Base-by-base conservation (phyloP, 2,797 vertebrate species). In the Coluber constrictor region DNA sequence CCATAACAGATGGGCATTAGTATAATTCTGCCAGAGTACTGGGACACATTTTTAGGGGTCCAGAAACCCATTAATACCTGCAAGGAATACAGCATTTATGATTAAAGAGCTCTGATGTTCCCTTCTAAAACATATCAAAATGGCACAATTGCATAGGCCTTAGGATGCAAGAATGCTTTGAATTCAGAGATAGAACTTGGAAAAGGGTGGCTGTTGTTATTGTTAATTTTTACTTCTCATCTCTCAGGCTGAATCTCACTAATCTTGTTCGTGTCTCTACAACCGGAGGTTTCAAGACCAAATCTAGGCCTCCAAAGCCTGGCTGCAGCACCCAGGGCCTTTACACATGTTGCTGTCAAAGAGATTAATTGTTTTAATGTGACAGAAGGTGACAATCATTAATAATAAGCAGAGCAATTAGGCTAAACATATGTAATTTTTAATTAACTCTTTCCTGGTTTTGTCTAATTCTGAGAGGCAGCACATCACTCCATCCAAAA, bases 1-100 rank as follows among this genome's bases (percentile, higher is more conserved):
- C 93, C 55, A 63, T 93, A 96, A 95, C 97, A 98, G 97, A 98
- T 97, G 97, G 97, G n/a, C 96, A 95, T 54, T 59, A 90, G 51
- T 0, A 0, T 51, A 91, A 59, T 88, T 15, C 0, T 95, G 96
- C 97, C 96, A 97, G 95, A 93, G 96, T 94, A 92, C 89, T 51
- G 55, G 90, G 79, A 94, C 13, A 32, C 97, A 97, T 89, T 94
- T 92, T 93, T 93, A 94, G 93, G 92, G 93, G 57, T 91, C 91
- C 90, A 95, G 91, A 95, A 87, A 95, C 87, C 92, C 91, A 89
- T 94, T 63, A 83, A 88, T 90, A 59, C 55, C 89, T 90, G 43
- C 47, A 90, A 89, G 93, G 74, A 91, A 66, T 60, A 91, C 37
- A 83, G 89, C 83, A 90, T 93, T 66, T 32, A 90, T 60, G 20